phyloP scores from a whole-genome alignment of 2,797 vertebrate species.

The Gymnocypris eckloni region DNA sequence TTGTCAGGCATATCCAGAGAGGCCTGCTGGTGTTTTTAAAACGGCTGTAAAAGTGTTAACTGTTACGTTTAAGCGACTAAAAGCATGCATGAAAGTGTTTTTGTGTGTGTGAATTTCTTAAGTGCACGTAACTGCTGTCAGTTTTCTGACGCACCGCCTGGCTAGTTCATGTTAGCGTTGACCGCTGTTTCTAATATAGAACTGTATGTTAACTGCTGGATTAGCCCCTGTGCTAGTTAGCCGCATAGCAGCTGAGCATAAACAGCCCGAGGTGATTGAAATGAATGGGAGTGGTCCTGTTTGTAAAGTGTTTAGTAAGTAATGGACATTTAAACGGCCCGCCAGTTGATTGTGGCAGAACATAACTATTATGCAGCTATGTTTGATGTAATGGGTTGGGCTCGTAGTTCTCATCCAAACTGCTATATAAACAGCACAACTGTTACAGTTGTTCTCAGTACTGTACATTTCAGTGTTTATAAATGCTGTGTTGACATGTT shows the following conservation, averaged over 20 bases:
- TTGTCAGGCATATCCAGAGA: constrained; percentile 60
- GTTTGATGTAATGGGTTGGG: neutral
- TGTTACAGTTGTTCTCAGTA: neutral
- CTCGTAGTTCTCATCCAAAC: neutral
- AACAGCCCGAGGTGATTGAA: neutral
- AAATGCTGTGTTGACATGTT: neutral
- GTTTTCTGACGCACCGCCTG: neutral
- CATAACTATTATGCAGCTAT: neutral
- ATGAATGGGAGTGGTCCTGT: neutral
- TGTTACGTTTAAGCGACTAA: neutral
- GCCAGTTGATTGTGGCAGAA: neutral
- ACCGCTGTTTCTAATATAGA: neutral
- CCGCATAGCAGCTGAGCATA: constrained; percentile 11
- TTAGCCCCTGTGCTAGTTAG: constrained; percentile 43
- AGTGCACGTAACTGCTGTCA: neutral
- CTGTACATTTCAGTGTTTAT: neutral
- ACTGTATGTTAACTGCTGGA: neutral
- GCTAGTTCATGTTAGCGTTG: neutral
- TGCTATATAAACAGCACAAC: neutral
- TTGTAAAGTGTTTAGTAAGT: neutral
- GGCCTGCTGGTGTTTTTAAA: constrained; percentile 61
- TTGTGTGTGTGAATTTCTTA: neutral
- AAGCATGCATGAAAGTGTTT: neutral
- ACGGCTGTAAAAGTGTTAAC: neutral
- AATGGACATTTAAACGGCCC: neutral